Evolutionary conservation across 2,113 vertebrate species (phyloP), one percentile per base, ranked within the genome.

Genomic region (Abramis brama): DNA sequence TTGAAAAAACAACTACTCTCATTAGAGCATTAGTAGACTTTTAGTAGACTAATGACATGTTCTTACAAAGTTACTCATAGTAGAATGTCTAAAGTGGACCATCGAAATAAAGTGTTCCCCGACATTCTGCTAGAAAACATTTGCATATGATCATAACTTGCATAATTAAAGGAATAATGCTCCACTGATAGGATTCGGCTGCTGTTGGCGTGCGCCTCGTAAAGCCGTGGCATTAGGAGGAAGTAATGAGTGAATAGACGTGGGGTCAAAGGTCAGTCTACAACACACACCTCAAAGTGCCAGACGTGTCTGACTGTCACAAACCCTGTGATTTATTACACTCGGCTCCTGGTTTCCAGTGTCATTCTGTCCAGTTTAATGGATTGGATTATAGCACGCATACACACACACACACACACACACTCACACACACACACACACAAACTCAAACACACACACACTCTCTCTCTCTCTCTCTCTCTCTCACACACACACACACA

Each of bases 251-350:
- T 86, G 70, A 60, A 91, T 74, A 82, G 89, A 90, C 64, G 73
- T 47, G 12, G 81, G 86, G 87, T 91, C 92, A 92, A 90, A 89
- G 91, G 92, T 93, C 93, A 93, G 91, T 92, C 89, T 83, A 80
- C 88, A 93, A 90, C 91, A 77, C 75, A 88, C 91, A 89, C 87
- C 83, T 21, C 88, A 91, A 88, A 79, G 84, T 90, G 88, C 91
- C 68, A 50, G 77, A 83, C 79, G 70, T 89, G 88, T 92, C 80
- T 86, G 83, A 88, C 88, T 79, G 87, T 91, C 87, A 85, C 59
- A 13, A 87, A 43, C 17, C 10, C 85, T 50, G 85, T 74, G 91
- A 93, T 93, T 92, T 92, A 92, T 89, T 85, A 87, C 85, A 78
- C 77, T 89, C 87, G 19, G 88, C 87, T 87, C 87, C 88, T 52